Base-by-base conservation (phyloP, 2,888 invertebrate genomes). In the Agrotis clavis region DNA sequence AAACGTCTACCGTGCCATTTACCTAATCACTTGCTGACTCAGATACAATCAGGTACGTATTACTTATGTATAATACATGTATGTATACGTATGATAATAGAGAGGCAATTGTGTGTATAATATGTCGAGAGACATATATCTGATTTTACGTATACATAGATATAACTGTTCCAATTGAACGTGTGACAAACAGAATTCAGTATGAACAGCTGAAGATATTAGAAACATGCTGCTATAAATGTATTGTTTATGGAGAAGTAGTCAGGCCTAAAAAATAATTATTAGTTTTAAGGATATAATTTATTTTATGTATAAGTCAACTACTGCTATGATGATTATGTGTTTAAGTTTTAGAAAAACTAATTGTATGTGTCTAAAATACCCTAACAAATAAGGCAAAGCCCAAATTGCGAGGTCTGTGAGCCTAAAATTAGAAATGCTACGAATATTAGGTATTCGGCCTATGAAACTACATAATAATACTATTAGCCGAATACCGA, bases 1-100 rank as follows among this genome's bases (percentile, higher is more conserved):
- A 82, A 73, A 83, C 73, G 73, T 75, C 72, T 71, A 73, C 61
- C 50, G 21, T 59, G 73, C 73, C 80, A 82, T 78, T 75, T 69
- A 67, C 71, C 45, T 79, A 79, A 81, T 83, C 67, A 79, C 68
- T 62, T 51, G 61, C 68, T 71, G 66, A 79, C 53, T 75, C 64
- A 75, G 71, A 62, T 57, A 79, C 71, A 74, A 47, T n/a, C 61
- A 64, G n/a, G 59, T 59, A 51, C 2, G 21, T 25, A 25, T 19
- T 59, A 51, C 2, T 21, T 25, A 25, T 19, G 35, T 41, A 30
- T 13, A 6, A 30, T 13, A 6, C 53, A 68, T 14, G 9, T 64
- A 53, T 41, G 14, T 30, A 14, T 25, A 59, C 30, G 35, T n/a
- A 57, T 35, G 4, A 66, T 59, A 30, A 60, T 60, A 48, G 60